These are phyloP conservation scores for Rhogogaster chlorosoma DNA, from an alignment of 2,888 invertebrate genomes.

Conservation along the genomic window DNA sequence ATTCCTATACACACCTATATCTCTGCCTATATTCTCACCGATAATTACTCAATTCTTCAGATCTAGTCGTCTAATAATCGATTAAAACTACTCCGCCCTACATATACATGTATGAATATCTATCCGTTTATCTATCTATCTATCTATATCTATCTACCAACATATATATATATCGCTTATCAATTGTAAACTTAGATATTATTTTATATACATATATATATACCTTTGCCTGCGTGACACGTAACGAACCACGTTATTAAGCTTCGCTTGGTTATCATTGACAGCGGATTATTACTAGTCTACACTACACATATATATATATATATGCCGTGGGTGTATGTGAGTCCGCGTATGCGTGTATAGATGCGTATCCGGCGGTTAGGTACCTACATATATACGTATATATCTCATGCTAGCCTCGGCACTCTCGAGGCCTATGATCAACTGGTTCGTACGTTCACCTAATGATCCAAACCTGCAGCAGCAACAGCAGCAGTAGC, in stretches of 20 bases:
- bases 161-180: not conserved
- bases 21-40: not conserved
- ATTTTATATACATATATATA: not conserved
- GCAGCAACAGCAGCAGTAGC: not conserved
- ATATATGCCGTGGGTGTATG: not conserved
- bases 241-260: constrained; percentile 9
- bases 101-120: not conserved
- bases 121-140: too few relatives aligned
- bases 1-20: not conserved
- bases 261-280: constrained; percentile 13
- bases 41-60: not conserved
- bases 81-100: not conserved
- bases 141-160: too few relatives aligned
- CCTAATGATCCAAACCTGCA: constrained; percentile 26
- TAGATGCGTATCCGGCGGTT: not conserved
- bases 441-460: constrained; percentile 37
- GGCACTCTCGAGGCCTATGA: not conserved
- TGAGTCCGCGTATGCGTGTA: not conserved
- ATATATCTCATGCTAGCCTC: not conserved
- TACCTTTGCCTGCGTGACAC: not conserved
- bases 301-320: not conserved
- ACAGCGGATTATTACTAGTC: constrained; percentile 17
- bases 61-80: not conserved
- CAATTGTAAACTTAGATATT: constrained; percentile 12
- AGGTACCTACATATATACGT: not conserved